Evolutionary conservation across 2,888 invertebrate species (phyloP), one percentile per base, ranked within the genome.

Genomic region (Eledone cirrhosa): DNA sequence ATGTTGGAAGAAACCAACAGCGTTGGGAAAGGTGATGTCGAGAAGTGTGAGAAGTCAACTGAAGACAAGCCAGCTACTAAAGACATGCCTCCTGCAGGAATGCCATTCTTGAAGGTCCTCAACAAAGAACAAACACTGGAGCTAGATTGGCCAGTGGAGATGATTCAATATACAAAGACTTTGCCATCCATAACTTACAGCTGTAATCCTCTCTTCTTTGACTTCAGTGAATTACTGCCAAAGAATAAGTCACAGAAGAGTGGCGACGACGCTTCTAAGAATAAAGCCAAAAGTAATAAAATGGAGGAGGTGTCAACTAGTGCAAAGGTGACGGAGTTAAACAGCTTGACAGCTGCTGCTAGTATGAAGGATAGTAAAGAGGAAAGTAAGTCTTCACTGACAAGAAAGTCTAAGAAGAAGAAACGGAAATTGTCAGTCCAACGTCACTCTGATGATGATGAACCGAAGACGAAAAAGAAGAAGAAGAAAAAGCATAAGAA

Each of bases 151-250:
- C 90, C 90, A 1, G 84, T 82, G 47, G 89, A 88, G 80, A 89
- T 89, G 87, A 83, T 90, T 24, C 85, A 85, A 78, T 85, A 86
- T 77, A 89, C 90, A 11, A 84, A 82, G 29, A 82, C 85, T 29
- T 82, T 85, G 48, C 89, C 89, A 3, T 79, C 79, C 8, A 80
- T 90, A 16, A 83, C 82, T 76, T 90, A 81, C 80, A 88, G 89
- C 80, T 89, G 89, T 83, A 90, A 90, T 82, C 90, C 90, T 11
- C 83, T 90, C 19, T 82, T 83, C 77, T 89, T 89, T 85, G 89
- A 90, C 83, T 89, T 90, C 81, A 83, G 83, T 65, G 83, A 84
- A 65, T 81, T 86, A 65, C 83, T 87, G 78, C 78, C 81, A 19
- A 80, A 59, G 31, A 83, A 75, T 48, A 78, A 79, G 22, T 75